A percentile compares a stretch with the other conserved stretches of the same genome.
Conservation (phyloP, 2,888 invertebrate genomes). For the Myathropa florea region DNA sequence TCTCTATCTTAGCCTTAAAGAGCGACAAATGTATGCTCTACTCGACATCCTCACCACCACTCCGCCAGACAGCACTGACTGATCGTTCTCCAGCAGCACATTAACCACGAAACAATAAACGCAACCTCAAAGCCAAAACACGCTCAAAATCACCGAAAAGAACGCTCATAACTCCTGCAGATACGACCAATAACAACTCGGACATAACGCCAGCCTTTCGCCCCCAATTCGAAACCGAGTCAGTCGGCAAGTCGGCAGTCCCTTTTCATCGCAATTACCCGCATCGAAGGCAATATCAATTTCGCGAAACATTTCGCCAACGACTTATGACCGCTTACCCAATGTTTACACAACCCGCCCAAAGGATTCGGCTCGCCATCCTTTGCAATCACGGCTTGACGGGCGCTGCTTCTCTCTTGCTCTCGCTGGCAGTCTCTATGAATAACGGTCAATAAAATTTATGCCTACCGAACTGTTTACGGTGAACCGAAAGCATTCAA, state of each 20-base stretch:
- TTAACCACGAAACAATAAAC: neutral
- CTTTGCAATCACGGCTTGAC: no score
- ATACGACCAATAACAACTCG: slow-evolving; percentile 2
- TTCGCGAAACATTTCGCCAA: slow-evolving; percentile 51
- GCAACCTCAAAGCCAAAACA: slow-evolving; percentile 3
- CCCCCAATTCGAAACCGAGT: no score
- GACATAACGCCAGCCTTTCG: neutral
- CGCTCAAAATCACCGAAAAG: neutral
- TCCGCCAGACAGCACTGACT: neutral
- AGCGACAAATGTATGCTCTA: no score
- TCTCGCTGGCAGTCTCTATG: slow-evolving; percentile 15
- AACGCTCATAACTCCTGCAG: neutral
- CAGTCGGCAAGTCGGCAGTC: neutral
- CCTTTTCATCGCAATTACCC: neutral
- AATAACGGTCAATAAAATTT: slow-evolving; percentile 66
- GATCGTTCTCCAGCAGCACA: neutral
- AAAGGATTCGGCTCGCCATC: neutral
- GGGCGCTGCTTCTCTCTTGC: neutral
- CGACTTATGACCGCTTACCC: slow-evolving; percentile 54
- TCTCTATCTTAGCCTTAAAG: no score
- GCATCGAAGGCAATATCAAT: slow-evolving; percentile 23
- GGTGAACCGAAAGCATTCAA: slow-evolving; percentile 64
- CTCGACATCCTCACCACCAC: no score
- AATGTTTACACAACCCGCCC: slow-evolving; percentile 55
- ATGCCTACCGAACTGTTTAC: slow-evolving; percentile 63